phyloP scores from a whole-genome alignment of 2,113 vertebrate species.

The Rhadina sibilatrix region DNA sequence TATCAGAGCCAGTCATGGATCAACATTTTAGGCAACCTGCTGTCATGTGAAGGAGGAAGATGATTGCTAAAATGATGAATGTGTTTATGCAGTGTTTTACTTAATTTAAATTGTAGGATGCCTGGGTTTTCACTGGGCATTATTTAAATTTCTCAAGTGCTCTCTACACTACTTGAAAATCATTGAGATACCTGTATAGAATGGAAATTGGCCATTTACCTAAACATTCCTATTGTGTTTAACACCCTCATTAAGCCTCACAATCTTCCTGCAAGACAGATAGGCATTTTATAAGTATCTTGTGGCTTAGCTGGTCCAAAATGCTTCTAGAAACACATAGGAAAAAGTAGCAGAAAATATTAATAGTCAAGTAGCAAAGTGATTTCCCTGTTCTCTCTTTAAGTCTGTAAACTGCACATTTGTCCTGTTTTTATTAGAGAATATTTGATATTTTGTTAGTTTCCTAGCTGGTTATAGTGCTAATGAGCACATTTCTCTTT shows the following conservation, averaged over 20 bases:
- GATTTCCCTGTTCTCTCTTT: neutral
- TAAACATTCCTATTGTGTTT: neutral
- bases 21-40: neutral
- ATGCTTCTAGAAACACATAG: neutral
- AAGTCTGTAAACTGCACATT: neutral
- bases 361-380: neutral
- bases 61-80: neutral
- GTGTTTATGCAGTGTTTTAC: neutral
- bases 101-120: neutral
- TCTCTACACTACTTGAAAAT: neutral
- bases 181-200: neutral
- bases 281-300: neutral
- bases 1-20: neutral
- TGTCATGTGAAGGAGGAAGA: neutral
- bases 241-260: neutral
- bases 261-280: neutral
- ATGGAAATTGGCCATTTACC: neutral
- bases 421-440: neutral
- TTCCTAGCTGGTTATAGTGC: neutral
- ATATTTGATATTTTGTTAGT: neutral
- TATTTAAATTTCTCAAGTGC: neutral
- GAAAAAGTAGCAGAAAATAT: neutral
- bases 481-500: constrained; percentile 54
- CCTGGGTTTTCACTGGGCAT: neutral
- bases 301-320: neutral